A percentile compares a stretch with the other conserved stretches of the same genome.
Conservation (phyloP, 2,888 invertebrate species). For the Rhagonycha fulva region DNA sequence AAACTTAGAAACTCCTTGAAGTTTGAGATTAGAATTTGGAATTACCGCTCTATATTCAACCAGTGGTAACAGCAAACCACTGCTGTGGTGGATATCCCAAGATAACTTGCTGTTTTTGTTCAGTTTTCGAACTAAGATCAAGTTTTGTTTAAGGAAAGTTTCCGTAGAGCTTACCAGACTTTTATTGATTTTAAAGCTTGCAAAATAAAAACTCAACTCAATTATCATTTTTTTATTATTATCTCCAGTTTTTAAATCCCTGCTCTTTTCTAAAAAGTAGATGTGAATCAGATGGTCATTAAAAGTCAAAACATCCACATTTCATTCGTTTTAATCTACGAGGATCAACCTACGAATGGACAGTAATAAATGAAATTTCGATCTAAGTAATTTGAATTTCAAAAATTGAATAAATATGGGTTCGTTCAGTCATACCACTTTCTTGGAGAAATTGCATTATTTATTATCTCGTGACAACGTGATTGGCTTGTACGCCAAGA, state of each 20-base stretch:
- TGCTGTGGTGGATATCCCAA: neutral
- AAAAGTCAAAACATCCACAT: neutral
- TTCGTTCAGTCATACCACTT: neutral
- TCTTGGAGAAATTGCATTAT: neutral
- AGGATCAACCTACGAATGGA: neutral
- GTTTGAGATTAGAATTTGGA: neutral
- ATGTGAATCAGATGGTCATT: neutral
- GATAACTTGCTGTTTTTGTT: neutral
- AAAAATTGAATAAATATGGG: neutral
- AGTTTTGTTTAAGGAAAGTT: too few species aligned
- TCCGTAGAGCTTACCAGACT: neutral
- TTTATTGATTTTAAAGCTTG: neutral
- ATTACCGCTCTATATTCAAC: neutral
- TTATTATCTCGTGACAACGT: neutral
- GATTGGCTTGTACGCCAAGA: neutral
- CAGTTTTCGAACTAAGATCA: neutral
- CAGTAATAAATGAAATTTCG: neutral
- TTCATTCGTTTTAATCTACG: neutral
- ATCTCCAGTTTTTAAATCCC: too few species aligned
- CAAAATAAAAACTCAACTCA: neutral
- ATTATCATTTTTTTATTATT: too few species aligned
- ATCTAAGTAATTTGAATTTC: neutral
- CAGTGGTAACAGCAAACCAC: neutral
- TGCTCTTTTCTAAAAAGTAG: too few species aligned
- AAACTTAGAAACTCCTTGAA: too few species aligned